Percentiles rank a stretch among this genome's conserved stretches.
Evolutionary conservation across 2,888 invertebrate species (phyloP).

Genomic region (Watsonalla cultraria): DNA sequence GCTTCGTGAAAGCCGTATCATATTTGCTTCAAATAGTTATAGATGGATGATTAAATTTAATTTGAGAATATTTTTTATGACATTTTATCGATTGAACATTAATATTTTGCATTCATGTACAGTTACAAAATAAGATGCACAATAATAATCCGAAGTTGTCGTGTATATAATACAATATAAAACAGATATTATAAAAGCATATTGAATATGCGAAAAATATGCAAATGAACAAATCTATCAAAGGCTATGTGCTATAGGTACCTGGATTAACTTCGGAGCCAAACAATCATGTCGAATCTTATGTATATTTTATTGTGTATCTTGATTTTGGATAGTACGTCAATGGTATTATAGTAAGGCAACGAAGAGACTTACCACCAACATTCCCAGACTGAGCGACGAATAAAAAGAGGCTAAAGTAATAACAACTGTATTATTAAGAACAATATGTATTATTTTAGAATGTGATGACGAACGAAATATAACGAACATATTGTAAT

Average conservation of each 20-base stretch:
- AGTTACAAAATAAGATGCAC: background rate
- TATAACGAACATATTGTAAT: slow-evolving; percentile 27
- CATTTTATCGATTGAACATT: slow-evolving; percentile 38
- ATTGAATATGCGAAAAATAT: too few species aligned
- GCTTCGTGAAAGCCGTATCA: slow-evolving; percentile 30
- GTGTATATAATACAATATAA: too few species aligned
- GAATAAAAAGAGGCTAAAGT: slow-evolving; percentile 65
- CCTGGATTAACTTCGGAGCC: background rate
- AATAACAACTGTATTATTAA: slow-evolving; percentile 55
- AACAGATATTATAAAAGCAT: too few species aligned
- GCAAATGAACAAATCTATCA: too few species aligned
- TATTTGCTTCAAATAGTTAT: slow-evolving; percentile 60
- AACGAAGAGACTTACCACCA: slow-evolving; percentile 77
- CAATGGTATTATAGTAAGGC: slow-evolving; percentile 53
- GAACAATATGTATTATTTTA: slow-evolving; percentile 32
- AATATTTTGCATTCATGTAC: background rate
- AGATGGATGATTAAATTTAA: slow-evolving; percentile 49
- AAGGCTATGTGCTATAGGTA: too few species aligned
- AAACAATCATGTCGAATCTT: background rate
- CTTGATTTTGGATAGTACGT: background rate
- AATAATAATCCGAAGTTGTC: background rate
- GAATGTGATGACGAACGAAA: slow-evolving; percentile 42
- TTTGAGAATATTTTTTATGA: slow-evolving; percentile 69
- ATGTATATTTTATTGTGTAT: background rate
- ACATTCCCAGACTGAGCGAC: slow-evolving; percentile 76